phyloP scores from a whole-genome alignment of 2,113 vertebrate species.

The Nothobranchius kuhntae region DNA sequence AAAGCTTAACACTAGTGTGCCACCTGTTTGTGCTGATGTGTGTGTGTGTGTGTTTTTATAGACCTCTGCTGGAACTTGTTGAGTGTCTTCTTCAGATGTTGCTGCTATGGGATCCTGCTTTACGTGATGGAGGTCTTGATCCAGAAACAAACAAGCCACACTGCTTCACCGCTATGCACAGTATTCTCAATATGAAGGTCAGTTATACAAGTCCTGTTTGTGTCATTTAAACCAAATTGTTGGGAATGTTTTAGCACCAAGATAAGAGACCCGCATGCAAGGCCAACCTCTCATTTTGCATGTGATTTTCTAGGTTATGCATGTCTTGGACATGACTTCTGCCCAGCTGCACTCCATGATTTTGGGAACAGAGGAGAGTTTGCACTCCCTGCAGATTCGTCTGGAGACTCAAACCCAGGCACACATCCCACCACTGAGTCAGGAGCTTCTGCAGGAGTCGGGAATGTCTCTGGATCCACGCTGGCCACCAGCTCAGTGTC shows the following conservation, averaged over 20 bases:
- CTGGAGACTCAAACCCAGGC: conserved; percentile 90
- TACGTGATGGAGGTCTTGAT: conserved; percentile 86
- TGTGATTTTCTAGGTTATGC: conserved; percentile 84
- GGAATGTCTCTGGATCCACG: conserved; percentile 94
- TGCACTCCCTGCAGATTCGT: conserved; percentile 91
- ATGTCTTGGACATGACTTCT: conserved; percentile 97
- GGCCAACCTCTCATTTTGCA: background rate
- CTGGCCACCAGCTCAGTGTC: conserved; percentile 91
- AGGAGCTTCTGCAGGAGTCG: conserved; percentile 93
- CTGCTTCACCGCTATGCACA: conserved; percentile 87
- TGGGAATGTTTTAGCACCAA: background rate
- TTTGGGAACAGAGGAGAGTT: conserved; percentile 88
- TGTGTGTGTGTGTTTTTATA: conserved; percentile 49
- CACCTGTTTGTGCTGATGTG: conserved; percentile 1
- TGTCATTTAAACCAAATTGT: background rate
- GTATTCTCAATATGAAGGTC: conserved; percentile 92
- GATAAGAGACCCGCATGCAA: background rate
- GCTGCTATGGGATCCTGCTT: conserved; percentile 91
- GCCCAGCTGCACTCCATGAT: conserved; percentile 92
- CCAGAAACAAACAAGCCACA: conserved; percentile 74
- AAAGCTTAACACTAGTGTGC: background rate
- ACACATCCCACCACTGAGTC: conserved; percentile 88
- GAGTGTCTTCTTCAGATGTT: conserved; percentile 91
- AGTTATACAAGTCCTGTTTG: background rate
- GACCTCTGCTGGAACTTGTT: conserved; percentile 87